A percentile compares a stretch with the other conserved stretches of the same genome.
These are phyloP conservation scores for Bradypus variegatus DNA, from an alignment of 2,797 vertebrate genomes.

Conservation along the genomic window DNA sequence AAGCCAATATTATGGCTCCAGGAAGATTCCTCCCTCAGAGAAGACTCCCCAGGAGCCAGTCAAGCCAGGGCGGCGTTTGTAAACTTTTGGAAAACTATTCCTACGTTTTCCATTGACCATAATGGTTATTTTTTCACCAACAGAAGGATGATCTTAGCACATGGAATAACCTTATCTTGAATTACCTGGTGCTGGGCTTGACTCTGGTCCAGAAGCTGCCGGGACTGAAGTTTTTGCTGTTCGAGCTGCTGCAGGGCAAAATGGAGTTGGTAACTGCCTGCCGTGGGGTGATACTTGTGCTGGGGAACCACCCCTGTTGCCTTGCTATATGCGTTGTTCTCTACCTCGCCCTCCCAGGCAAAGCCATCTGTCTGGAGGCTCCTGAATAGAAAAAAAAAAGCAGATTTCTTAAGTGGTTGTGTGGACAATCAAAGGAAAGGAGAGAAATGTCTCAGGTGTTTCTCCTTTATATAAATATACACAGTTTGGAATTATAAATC, in stretches of 20 bases:
- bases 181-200: conserved; percentile 82
- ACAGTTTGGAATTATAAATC: neutral
- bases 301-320: conserved; percentile 68
- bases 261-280: conserved; percentile 84
- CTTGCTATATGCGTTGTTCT: conserved; percentile 68
- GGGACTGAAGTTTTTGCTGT: conserved; percentile 84
- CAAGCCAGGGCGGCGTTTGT: neutral
- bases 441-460: neutral
- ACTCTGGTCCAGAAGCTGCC: conserved; percentile 82
- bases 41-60: neutral
- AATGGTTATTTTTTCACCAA: neutral
- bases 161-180: conserved; percentile 6
- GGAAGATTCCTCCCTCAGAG: neutral
- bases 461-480: neutral
- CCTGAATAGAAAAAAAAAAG: conserved; percentile 68
- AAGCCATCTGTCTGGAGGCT: conserved; percentile 67
- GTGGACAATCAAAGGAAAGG: neutral
- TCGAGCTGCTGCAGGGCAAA: conserved; percentile 89
- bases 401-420: conserved; percentile 1
- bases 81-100: neutral
- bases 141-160: neutral
- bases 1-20: neutral
- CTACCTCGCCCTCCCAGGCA: conserved; percentile 73
- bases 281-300: conserved; percentile 69
- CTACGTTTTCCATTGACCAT: neutral